A percentile compares a stretch with the other conserved stretches of the same genome.
Conservation (phyloP, 2,113 vertebrate genomes). For the Atherinomorus stipes region DNA sequence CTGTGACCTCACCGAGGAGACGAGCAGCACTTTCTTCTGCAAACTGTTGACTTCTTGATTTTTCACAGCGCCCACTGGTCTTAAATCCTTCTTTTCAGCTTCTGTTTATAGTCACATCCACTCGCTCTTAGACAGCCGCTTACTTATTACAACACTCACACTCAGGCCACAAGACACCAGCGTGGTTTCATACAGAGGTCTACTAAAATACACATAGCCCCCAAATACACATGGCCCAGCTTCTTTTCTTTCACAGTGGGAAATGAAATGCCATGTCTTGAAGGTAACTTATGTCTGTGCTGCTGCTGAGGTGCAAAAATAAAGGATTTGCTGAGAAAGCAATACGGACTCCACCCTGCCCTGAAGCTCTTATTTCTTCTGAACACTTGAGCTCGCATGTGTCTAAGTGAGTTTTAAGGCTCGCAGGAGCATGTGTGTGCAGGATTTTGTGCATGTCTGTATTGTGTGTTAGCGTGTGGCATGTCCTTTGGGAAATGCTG, state of each 20-base stretch:
- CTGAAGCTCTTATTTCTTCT: slow-evolving; percentile 63
- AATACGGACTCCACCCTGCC: slow-evolving; percentile 65
- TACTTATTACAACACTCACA: slow-evolving; percentile 29
- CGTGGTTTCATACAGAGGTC: slow-evolving; percentile 31
- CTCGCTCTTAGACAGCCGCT: slow-evolving; percentile 23
- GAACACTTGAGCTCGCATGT: not conserved
- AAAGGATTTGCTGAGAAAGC: slow-evolving; percentile 71
- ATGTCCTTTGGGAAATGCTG: slow-evolving; percentile 53
- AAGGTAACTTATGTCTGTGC: slow-evolving; percentile 47
- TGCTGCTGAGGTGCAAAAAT: slow-evolving; percentile 59
- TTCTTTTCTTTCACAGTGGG: slow-evolving; percentile 38
- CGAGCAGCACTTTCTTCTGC: slow-evolving; percentile 26
- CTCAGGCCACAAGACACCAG: slow-evolving; percentile 53
- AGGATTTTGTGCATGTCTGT: slow-evolving; percentile 27
- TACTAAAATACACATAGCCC: slow-evolving; percentile 43
- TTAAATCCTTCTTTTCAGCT: slow-evolving; percentile 47
- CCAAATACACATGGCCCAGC: not conserved
- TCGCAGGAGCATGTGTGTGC: slow-evolving; percentile 41
- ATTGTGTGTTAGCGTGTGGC: slow-evolving; percentile 38
- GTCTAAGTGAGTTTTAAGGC: slow-evolving; percentile 31
- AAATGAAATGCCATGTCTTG: slow-evolving; percentile 43
- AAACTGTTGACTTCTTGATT: slow-evolving; percentile 24
- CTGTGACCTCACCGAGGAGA: slow-evolving; percentile 21
- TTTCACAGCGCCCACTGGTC: slow-evolving; percentile 30
- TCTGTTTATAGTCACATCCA: slow-evolving; percentile 65